These are phyloP conservation scores for Drymodes brunneopygia DNA, from an alignment of 2,113 vertebrate species.

Conservation along the genomic window DNA sequence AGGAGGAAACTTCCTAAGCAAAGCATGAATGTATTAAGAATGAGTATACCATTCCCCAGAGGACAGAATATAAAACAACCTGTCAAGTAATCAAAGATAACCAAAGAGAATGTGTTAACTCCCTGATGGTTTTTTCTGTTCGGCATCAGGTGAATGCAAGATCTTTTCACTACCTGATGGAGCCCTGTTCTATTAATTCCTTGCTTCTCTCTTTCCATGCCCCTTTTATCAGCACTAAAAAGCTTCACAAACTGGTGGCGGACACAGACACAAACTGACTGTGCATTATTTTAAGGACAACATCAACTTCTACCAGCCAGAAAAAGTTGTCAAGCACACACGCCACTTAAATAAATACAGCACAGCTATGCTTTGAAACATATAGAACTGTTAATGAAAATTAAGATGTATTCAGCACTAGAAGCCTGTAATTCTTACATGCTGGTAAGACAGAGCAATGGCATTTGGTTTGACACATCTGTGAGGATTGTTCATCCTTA, in stretches of 20 bases:
- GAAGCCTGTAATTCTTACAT: background rate
- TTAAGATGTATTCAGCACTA: background rate
- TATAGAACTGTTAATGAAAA: background rate
- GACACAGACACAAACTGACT: slow-evolving; percentile 12
- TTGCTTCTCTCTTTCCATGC: background rate
- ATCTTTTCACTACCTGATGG: slow-evolving; percentile 17
- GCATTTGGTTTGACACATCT: background rate
- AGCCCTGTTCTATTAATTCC: slow-evolving; percentile 25
- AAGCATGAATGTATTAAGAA: slow-evolving; percentile 31
- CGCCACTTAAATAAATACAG: background rate
- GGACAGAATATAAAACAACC: slow-evolving; percentile 45
- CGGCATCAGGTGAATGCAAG: slow-evolving; percentile 28
- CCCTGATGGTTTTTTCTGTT: slow-evolving; percentile 37
- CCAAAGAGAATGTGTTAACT: slow-evolving; percentile 52
- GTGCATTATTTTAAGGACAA: slow-evolving; percentile 13
- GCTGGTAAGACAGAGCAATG: background rate
- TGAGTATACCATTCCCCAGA: background rate
- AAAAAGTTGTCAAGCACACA: background rate
- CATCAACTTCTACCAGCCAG: background rate
- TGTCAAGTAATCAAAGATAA: slow-evolving; percentile 50
- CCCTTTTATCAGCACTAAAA: background rate
- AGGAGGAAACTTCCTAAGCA: slow-evolving; percentile 33
- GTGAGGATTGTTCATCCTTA: background rate
- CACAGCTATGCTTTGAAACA: background rate
- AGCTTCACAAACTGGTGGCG: background rate